Percentiles rank a stretch among this genome's conserved stretches.
These are phyloP conservation scores for Drosophila nigromelanica DNA, from an alignment of 1,140 invertebrate genomes.

Conservation along the genomic window DNA sequence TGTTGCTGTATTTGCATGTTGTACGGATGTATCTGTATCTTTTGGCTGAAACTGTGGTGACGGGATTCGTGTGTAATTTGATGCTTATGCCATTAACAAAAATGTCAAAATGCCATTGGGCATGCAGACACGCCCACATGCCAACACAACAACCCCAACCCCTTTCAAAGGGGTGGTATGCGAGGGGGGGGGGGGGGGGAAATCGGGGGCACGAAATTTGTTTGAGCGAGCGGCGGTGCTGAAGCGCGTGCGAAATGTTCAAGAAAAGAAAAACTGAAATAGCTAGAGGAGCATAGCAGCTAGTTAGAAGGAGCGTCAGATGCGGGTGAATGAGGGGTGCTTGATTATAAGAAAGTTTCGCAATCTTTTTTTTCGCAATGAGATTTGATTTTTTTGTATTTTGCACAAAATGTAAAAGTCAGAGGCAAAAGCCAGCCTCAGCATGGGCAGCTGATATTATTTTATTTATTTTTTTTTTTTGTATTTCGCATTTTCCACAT, in stretches of 20 bases:
- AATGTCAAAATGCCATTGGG: constrained; percentile 81
- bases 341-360: constrained; percentile 47
- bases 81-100: constrained; percentile 81
- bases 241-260: constrained; percentile 67
- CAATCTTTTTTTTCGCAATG: constrained; percentile 51
- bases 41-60: constrained; percentile 13
- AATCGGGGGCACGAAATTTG: constrained; percentile 71
- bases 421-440: neutral
- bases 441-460: constrained; percentile 5
- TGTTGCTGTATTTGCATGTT: constrained; percentile 16
- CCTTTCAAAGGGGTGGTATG: neutral
- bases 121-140: constrained; percentile 41
- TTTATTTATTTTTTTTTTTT: neutral
- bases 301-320: too few species aligned
- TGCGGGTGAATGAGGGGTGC: neutral
- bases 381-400: constrained; percentile 67
- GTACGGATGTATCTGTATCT: neutral
- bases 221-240: too few species aligned
- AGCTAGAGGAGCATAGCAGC: neutral
- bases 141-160: neutral
- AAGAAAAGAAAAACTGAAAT: constrained; percentile 11
- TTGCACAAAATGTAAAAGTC: constrained; percentile 44
- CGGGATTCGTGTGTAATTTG: constrained; percentile 62
- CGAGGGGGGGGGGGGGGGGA: neutral
- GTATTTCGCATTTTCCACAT: constrained; percentile 3